These are phyloP conservation scores for Notamacropus eugenii DNA, from an alignment of 2,797 vertebrate genomes.

Conservation along the genomic window DNA sequence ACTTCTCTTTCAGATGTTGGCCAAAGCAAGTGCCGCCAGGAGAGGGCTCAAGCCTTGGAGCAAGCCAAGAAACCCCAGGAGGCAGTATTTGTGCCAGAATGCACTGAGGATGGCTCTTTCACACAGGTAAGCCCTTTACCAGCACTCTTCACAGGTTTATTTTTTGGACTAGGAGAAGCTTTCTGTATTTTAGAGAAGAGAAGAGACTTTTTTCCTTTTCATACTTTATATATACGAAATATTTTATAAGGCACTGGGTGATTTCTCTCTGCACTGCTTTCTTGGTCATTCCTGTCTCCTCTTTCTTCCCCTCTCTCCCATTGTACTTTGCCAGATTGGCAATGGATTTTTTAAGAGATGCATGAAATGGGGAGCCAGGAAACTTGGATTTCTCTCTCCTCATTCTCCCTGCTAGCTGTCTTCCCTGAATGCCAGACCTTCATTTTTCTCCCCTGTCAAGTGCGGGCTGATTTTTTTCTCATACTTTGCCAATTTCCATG, in stretches of 20 bases:
- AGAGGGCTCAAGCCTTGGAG: constrained; percentile 94
- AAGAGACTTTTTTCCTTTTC: background rate
- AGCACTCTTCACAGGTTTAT: background rate
- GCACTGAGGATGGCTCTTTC: constrained; percentile 97
- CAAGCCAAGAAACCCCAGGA: constrained; percentile 95
- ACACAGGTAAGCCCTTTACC: constrained; percentile 88
- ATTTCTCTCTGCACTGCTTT: background rate
- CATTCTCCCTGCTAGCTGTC: constrained; percentile 54
- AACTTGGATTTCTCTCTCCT: constrained; percentile 56
- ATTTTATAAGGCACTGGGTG: constrained; percentile 30
- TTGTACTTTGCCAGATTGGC: constrained; percentile 65
- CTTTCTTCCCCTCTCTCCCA: background rate
- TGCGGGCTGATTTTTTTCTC: constrained; percentile 58
- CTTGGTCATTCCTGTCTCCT: background rate
- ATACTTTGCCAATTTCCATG: constrained; percentile 66
- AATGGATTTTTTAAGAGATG: constrained; percentile 48
- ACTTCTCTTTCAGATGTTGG: constrained; percentile 86
- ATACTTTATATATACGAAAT: constrained; percentile 30
- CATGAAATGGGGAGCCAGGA: constrained; percentile 62
- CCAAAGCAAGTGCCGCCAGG: constrained; percentile 95
- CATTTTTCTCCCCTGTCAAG: constrained; percentile 63
- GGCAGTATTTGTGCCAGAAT: constrained; percentile 96
- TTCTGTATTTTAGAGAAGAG: background rate
- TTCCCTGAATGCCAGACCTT: constrained; percentile 9
- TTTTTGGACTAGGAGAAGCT: background rate